Conservation (phyloP, 35 echinoderm and acorn worm species). For the Heliocidaris erythrogramma region DNA sequence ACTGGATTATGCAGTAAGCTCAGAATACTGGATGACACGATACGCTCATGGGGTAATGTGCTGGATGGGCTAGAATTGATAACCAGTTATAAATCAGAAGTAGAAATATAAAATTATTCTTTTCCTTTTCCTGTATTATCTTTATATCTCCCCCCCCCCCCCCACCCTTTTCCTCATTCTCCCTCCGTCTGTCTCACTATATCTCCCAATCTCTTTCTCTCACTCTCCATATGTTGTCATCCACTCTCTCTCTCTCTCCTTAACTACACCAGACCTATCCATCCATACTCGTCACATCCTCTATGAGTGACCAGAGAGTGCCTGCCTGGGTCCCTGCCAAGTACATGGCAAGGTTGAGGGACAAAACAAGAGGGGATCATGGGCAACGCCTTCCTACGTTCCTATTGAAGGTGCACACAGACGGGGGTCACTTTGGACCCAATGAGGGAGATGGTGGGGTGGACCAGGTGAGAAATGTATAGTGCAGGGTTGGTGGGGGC, state of each 20-base stretch:
- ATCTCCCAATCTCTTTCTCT: neutral
- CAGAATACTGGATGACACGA: too few relatives aligned
- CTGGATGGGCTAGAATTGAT: too few relatives aligned
- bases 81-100: too few relatives aligned
- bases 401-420: constrained; percentile 46
- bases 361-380: constrained; percentile 11
- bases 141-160: too few relatives aligned
- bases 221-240: neutral
- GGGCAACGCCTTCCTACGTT: neutral
- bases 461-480: neutral
- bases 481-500: neutral
- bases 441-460: neutral
- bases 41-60: too few relatives aligned
- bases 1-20: too few relatives aligned
- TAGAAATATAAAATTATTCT: too few relatives aligned
- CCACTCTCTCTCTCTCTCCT: neutral
- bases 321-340: constrained; percentile 56
- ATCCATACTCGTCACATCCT: constrained; percentile 57
- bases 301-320: constrained; percentile 53
- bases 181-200: neutral
- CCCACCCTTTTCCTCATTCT: neutral
- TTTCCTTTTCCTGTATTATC: too few relatives aligned
- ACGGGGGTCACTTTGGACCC: constrained; percentile 57
- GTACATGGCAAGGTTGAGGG: constrained; percentile 60
- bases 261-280: constrained; percentile 49